Conservation (phyloP, 2,888 invertebrate species). For the Chrysolina oricalcia region DNA sequence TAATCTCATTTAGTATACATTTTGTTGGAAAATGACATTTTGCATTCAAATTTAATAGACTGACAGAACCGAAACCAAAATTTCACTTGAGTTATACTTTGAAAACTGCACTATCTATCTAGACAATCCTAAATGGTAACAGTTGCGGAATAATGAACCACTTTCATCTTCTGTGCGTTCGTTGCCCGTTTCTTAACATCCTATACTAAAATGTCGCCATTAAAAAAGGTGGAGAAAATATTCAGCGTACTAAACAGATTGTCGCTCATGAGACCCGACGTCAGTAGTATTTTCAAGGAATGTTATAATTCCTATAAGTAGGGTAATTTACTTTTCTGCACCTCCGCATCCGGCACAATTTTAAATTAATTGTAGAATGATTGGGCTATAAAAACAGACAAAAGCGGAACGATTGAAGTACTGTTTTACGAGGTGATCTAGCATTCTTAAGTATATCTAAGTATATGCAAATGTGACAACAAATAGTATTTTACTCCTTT, state of each 20-base stretch:
- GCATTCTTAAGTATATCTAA: neutral
- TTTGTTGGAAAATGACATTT: no score
- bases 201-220: neutral
- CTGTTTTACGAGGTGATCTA: neutral
- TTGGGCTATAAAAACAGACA: constrained; percentile 9
- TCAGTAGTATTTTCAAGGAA: constrained; percentile 16
- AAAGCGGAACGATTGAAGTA: neutral
- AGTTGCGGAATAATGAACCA: no score
- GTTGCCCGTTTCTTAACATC: no score
- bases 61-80: no score
- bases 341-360: constrained; percentile 35
- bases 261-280: neutral
- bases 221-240: neutral
- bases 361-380: constrained; percentile 29
- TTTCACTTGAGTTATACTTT: no score
- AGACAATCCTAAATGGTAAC: no score
- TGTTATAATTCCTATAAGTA: constrained; percentile 26
- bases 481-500: no score
- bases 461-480: no score
- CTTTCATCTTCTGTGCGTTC: no score
- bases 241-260: neutral
- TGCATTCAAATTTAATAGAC: no score
- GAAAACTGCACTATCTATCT: no score
- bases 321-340: constrained; percentile 31
- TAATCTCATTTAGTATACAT: no score